Evolutionary conservation across 1,140 invertebrate species (phyloP).

Genomic region (Drosophila mauritiana): DNA sequence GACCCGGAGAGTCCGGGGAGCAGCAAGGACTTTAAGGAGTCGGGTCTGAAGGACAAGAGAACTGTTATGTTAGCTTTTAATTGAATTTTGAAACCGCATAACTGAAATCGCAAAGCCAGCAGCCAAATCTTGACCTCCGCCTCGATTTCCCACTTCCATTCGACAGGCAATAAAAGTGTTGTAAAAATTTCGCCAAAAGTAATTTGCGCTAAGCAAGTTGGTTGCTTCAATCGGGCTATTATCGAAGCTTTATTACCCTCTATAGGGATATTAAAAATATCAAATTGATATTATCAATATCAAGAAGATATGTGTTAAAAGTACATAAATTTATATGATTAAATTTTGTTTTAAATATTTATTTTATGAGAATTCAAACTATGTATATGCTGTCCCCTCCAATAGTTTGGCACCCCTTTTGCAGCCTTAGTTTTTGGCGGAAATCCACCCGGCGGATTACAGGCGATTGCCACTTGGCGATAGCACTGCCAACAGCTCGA

Average conservation of each 20-base stretch:
- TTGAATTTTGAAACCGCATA: constrained; percentile 81
- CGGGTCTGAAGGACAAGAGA: constrained; percentile 44
- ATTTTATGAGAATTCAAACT: too few species aligned
- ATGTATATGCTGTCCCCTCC: background rate
- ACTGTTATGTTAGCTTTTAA: constrained; percentile 79
- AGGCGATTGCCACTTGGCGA: constrained; percentile 68
- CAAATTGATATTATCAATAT: too few species aligned
- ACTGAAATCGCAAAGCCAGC: constrained; percentile 77
- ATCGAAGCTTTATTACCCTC: background rate
- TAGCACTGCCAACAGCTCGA: constrained; percentile 45
- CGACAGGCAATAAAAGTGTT: constrained; percentile 81
- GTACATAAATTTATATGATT: too few species aligned
- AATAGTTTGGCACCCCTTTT: constrained; percentile 12
- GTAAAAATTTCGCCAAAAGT: constrained; percentile 67
- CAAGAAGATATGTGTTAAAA: too few species aligned
- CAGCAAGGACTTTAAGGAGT: background rate
- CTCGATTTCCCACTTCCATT: constrained; percentile 38
- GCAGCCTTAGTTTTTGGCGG: constrained; percentile 30
- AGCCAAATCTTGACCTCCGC: constrained; percentile 66
- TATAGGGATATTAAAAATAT: background rate
- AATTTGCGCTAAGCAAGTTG: constrained; percentile 52
- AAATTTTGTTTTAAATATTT: background rate
- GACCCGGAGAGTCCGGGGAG: constrained; percentile 13
- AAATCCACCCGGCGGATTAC: constrained; percentile 52
- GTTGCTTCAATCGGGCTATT: background rate